These are phyloP conservation scores for Cinclus cinclus DNA, from an alignment of 2,113 vertebrate genomes.

Conservation along the genomic window DNA sequence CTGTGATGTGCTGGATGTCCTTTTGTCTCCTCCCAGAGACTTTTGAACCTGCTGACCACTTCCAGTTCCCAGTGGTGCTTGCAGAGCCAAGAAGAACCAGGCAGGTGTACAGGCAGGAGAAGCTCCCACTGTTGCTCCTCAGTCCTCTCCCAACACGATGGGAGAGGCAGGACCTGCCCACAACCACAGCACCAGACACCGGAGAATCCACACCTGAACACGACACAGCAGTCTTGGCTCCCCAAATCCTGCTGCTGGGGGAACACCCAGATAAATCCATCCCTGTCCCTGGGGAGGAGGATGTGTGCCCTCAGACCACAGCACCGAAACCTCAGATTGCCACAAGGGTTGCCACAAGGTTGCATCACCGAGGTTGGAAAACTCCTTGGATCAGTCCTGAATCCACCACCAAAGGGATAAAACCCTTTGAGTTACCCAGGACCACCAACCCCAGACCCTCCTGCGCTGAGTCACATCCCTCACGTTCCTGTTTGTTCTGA, in stretches of 20 bases:
- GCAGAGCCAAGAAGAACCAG: neutral
- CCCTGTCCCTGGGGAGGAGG: neutral
- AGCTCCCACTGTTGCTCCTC: neutral
- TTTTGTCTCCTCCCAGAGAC: neutral
- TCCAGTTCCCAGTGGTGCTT: neutral
- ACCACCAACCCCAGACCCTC: neutral
- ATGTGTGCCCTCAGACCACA: fast-evolving
- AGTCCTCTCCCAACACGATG: fast-evolving
- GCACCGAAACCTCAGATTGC: fast-evolving
- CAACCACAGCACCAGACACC: neutral
- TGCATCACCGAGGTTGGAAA: neutral
- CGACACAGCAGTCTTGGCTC: neutral
- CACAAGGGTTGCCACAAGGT: fast-evolving
- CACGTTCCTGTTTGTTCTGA: neutral
- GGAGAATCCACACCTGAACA: neutral
- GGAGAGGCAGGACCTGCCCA: neutral
- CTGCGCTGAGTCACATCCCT: neutral
- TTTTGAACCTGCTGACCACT: neutral
- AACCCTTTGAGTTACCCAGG: neutral
- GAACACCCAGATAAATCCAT: neutral
- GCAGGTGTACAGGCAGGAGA: neutral
- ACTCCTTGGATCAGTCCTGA: neutral
- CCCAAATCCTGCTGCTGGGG: neutral
- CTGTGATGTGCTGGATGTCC: neutral
- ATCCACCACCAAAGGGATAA: neutral